Conservation (phyloP, 2,888 invertebrate genomes). For the Agonopterix subpropinquella region DNA sequence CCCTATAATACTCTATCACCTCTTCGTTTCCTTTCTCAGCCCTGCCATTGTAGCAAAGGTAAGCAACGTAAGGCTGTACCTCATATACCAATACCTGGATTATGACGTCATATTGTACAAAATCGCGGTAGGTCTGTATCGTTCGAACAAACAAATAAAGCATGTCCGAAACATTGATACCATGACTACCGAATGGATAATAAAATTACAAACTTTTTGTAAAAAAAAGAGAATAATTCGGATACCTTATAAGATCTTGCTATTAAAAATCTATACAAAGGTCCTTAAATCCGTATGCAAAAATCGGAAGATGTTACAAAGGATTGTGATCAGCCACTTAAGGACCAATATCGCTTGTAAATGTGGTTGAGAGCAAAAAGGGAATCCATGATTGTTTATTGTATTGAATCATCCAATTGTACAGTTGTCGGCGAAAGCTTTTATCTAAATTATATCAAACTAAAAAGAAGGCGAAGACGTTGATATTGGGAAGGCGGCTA, state of each 20-base stretch:
- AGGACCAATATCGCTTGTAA: slow-evolving; percentile 40
- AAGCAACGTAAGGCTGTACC: too few species aligned
- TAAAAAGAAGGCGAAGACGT: too few species aligned
- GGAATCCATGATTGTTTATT: slow-evolving; percentile 55
- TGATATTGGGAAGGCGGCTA: too few species aligned
- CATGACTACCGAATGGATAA: slow-evolving; percentile 5
- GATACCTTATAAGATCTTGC: slow-evolving; percentile 4
- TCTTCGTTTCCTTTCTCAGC: too few species aligned
- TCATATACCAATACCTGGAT: too few species aligned
- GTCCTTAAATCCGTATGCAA: slow-evolving; percentile 10
- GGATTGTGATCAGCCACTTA: slow-evolving; percentile 37
- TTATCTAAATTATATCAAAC: too few species aligned
- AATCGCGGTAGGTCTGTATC: too few species aligned
- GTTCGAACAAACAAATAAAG: too few species aligned
- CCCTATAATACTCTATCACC: too few species aligned
- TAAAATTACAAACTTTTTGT: slow-evolving; percentile 20
- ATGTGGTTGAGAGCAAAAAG: slow-evolving; percentile 45
- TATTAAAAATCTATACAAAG: slow-evolving; percentile 28
- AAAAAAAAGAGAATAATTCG: slow-evolving; percentile 24
- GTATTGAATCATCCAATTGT: slow-evolving; percentile 65
- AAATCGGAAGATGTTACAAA: slow-evolving; percentile 8
- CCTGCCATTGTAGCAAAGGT: too few species aligned
- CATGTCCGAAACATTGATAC: background rate
- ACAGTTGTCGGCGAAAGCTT: slow-evolving; percentile 17
- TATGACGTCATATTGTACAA: too few species aligned